These are phyloP conservation scores for Mesorhabditis belari DNA, from an alignment of 2,888 invertebrate genomes.

Conservation along the genomic window DNA sequence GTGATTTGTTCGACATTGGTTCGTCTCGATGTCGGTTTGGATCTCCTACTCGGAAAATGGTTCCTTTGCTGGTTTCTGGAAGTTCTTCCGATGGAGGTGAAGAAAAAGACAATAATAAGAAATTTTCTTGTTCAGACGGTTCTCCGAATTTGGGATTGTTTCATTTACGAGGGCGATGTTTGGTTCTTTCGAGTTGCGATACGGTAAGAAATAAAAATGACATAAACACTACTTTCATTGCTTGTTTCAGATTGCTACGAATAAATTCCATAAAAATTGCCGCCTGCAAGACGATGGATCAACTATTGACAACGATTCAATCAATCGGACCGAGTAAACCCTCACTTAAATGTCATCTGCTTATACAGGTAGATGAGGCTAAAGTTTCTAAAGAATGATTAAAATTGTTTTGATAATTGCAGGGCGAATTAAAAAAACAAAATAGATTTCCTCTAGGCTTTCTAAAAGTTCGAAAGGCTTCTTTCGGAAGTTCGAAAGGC, in stretches of 20 bases:
- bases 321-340: conserved; percentile 21
- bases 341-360: conserved; percentile 29
- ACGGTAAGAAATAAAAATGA: no score
- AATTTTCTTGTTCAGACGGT: conserved; percentile 66
- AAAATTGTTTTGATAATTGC: neutral
- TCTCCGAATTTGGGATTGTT: conserved; percentile 86
- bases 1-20: conserved; percentile 9
- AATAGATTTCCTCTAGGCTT: no score
- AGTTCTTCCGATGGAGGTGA: conserved; percentile 33
- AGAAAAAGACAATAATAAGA: neutral
- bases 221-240: no score
- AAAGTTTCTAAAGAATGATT: neutral
- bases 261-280: conserved; percentile 19
- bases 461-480: no score
- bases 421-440: neutral
- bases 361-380: conserved; percentile 12
- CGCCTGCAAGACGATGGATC: conserved; percentile 17
- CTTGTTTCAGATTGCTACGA: conserved; percentile 16
- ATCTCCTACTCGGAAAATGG: conserved; percentile 31
- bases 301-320: conserved; percentile 19
- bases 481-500: no score
- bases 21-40: conserved; percentile 24
- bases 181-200: conserved; percentile 77
- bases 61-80: conserved; percentile 34
- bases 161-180: conserved; percentile 88